Conservation (phyloP, 2,797 vertebrate species). For the Monodelphis domestica region DNA sequence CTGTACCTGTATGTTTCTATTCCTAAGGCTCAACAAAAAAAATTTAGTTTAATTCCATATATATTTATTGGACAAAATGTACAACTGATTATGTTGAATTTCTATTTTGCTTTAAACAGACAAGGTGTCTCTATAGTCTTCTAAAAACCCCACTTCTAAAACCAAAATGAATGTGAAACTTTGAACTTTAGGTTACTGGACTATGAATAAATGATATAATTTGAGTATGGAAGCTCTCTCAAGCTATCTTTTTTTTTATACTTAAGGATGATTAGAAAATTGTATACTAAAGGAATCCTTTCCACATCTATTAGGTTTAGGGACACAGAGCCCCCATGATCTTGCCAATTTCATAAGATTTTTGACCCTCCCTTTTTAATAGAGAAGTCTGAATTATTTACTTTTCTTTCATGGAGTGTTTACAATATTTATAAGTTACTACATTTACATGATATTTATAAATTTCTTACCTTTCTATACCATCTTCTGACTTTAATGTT, state of each 20-base stretch:
- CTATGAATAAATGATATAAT: not conserved
- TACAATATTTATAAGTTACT: too few species aligned
- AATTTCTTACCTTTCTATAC: too few species aligned
- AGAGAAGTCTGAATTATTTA: too few species aligned
- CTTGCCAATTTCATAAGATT: too few species aligned
- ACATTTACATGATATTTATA: too few species aligned
- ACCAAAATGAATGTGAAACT: not conserved
- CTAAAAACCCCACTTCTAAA: not conserved
- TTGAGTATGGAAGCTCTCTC: not conserved
- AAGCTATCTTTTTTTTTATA: not conserved
- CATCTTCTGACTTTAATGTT: too few species aligned
- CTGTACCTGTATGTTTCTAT: not conserved
- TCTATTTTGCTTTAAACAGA: not conserved
- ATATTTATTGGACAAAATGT: not conserved
- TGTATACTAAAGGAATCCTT: too few species aligned
- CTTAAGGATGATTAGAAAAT: not conserved
- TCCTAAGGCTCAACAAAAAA: not conserved
- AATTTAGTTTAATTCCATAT: not conserved
- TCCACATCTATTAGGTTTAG: too few species aligned
- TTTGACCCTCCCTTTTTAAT: too few species aligned
- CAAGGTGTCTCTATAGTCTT: not conserved
- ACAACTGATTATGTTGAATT: not conserved
- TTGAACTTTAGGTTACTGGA: not conserved
- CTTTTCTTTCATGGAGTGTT: too few species aligned
- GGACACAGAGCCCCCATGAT: too few species aligned